These are phyloP conservation scores for Pasiphila rectangulata DNA, from an alignment of 2,888 invertebrate genomes.

Conservation along the genomic window DNA sequence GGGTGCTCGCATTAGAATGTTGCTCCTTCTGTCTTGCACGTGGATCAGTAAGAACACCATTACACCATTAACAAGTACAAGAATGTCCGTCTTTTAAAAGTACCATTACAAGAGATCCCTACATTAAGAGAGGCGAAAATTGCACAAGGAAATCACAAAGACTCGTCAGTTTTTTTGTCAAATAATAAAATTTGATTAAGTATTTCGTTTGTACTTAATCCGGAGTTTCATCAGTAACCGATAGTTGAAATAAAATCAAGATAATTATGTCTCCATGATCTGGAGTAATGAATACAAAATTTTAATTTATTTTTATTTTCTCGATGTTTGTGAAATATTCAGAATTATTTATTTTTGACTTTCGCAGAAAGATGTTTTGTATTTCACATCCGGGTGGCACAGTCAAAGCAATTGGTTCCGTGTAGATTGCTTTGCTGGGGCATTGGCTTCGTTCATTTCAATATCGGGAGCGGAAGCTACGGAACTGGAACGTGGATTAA, in stretches of 20 bases:
- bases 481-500: not conserved
- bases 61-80: too few species aligned
- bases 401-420: constrained; percentile 35
- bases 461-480: not conserved
- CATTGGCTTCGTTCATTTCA: not conserved
- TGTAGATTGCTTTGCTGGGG: constrained; percentile 18
- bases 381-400: constrained; percentile 20
- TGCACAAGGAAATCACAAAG: constrained; percentile 43
- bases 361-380: constrained; percentile 6
- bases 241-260: not conserved
- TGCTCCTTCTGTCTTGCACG: too few species aligned
- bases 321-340: too few species aligned
- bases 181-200: constrained; percentile 47
- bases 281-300: too few species aligned
- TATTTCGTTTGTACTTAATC: not conserved
- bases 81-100: too few species aligned
- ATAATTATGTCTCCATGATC: too few species aligned
- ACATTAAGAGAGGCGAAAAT: constrained; percentile 16
- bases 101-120: too few species aligned
- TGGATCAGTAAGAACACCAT: too few species aligned
- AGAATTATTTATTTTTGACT: too few species aligned
- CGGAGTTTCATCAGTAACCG: not conserved
- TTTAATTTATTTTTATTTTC: too few species aligned
- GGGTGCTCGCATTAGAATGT: too few species aligned
- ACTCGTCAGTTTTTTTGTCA: constrained; percentile 40